A percentile compares a stretch with the other conserved stretches of the same genome.
Conservation (phyloP, 2,888 invertebrate species). For the Ophraella communa region DNA sequence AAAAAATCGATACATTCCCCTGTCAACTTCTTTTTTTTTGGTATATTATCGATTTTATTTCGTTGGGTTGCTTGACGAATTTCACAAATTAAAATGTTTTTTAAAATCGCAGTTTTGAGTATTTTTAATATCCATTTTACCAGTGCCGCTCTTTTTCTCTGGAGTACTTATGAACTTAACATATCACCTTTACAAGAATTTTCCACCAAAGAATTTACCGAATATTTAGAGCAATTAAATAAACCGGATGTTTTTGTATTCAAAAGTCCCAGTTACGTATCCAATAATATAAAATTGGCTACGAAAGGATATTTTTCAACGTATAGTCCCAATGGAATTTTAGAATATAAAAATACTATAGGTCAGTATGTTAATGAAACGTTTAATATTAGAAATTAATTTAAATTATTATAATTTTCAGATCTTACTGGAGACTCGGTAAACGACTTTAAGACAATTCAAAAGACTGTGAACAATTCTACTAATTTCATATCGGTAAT, state of each 20-base stretch:
- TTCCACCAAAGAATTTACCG: slow-evolving; percentile 49
- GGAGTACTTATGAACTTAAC: slow-evolving; percentile 50
- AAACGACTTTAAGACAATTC: slow-evolving; percentile 28
- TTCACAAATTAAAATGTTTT: slow-evolving; percentile 11
- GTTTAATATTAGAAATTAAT: no score
- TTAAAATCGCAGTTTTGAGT: slow-evolving; percentile 16
- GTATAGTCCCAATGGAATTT: slow-evolving; percentile 53
- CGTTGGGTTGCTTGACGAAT: background rate
- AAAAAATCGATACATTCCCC: no score
- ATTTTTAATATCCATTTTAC: slow-evolving; percentile 33
- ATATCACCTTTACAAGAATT: slow-evolving; percentile 54
- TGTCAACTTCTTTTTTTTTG: background rate
- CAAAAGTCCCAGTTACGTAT: slow-evolving; percentile 45
- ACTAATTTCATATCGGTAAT: slow-evolving; percentile 37
- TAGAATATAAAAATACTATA: slow-evolving; percentile 50
- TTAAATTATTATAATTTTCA: slow-evolving; percentile 26
- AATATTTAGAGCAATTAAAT: slow-evolving; percentile 47
- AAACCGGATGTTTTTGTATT: slow-evolving; percentile 52
- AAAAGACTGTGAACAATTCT: slow-evolving; percentile 25
- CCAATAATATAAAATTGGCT: slow-evolving; percentile 47
- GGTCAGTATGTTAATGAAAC: slow-evolving; percentile 40
- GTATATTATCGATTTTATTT: slow-evolving; percentile 2
- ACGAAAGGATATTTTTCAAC: slow-evolving; percentile 49
- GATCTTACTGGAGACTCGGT: slow-evolving; percentile 38
- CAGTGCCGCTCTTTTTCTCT: slow-evolving; percentile 46